A percentile compares a stretch with the other conserved stretches of the same genome.
Conservation (phyloP, 2,113 vertebrate genomes). For the Pachycephala philippinensis region DNA sequence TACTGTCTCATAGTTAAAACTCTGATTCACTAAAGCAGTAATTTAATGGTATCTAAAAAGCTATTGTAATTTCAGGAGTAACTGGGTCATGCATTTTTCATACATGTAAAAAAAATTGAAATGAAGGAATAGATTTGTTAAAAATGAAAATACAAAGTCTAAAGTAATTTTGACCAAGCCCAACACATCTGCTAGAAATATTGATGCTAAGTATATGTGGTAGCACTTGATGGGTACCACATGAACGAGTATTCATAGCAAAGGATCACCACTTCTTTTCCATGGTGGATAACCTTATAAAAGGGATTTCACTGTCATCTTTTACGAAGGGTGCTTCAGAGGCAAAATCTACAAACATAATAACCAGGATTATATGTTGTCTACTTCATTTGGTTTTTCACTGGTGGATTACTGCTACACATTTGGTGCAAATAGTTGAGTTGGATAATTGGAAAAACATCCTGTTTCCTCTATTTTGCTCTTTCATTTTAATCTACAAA, state of each 20-base stretch:
- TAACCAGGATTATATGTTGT: background rate
- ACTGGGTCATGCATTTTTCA: background rate
- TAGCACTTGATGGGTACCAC: background rate
- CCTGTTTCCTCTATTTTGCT: background rate
- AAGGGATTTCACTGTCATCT: background rate
- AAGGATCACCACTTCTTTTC: background rate
- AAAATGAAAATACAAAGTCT: background rate
- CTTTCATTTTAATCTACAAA: conserved; percentile 39
- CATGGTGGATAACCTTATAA: background rate
- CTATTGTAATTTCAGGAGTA: background rate
- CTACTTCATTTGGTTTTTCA: background rate
- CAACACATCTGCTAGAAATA: background rate
- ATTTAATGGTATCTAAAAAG: background rate
- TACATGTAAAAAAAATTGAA: background rate
- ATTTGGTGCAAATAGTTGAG: conserved; percentile 1
- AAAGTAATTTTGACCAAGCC: background rate
- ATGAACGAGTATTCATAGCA: background rate
- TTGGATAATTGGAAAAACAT: background rate
- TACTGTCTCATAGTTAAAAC: conserved; percentile 25
- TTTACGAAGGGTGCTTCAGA: background rate
- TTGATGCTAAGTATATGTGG: background rate
- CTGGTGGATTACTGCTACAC: background rate
- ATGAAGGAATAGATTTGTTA: background rate
- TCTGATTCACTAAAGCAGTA: background rate
- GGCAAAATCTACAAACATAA: background rate